A percentile compares a stretch with the other conserved stretches of the same genome.
Conservation (phyloP, 2,113 vertebrate genomes). For the Todiramphus chloris region DNA sequence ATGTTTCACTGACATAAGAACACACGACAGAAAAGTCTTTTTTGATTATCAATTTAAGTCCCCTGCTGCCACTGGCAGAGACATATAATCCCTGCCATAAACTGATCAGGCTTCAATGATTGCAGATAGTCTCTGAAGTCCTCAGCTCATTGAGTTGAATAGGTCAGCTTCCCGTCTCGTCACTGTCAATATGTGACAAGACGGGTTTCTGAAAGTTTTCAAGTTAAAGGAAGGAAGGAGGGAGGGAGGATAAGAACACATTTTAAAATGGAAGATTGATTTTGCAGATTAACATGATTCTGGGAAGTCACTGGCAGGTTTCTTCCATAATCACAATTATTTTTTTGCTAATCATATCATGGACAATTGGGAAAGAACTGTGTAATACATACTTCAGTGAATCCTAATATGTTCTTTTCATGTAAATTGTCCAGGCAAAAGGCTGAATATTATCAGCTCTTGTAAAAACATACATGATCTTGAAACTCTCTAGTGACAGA, state of each 20-base stretch:
- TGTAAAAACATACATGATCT: background rate
- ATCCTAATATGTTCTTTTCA: background rate
- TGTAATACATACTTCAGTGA: background rate
- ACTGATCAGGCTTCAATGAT: background rate
- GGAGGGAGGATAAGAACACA: background rate
- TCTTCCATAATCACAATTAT: background rate
- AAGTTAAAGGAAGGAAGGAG: background rate
- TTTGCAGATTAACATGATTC: background rate
- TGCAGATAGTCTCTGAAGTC: conserved; percentile 13
- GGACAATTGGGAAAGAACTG: background rate
- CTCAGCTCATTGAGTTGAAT: background rate
- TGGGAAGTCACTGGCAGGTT: background rate
- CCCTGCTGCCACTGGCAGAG: background rate
- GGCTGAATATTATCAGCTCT: background rate
- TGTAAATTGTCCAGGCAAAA: background rate
- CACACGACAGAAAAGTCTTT: background rate
- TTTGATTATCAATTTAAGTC: background rate
- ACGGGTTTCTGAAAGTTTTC: conserved; percentile 25
- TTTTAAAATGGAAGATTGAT: conserved; percentile 10
- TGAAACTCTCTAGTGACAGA: background rate
- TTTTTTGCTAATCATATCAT: background rate
- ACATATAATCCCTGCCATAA: background rate
- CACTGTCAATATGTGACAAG: conserved; percentile 35
- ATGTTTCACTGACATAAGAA: background rate
- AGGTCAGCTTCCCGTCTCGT: background rate